Conservation (phyloP, 2,888 invertebrate genomes). For the Melangyna quadrimaculata region DNA sequence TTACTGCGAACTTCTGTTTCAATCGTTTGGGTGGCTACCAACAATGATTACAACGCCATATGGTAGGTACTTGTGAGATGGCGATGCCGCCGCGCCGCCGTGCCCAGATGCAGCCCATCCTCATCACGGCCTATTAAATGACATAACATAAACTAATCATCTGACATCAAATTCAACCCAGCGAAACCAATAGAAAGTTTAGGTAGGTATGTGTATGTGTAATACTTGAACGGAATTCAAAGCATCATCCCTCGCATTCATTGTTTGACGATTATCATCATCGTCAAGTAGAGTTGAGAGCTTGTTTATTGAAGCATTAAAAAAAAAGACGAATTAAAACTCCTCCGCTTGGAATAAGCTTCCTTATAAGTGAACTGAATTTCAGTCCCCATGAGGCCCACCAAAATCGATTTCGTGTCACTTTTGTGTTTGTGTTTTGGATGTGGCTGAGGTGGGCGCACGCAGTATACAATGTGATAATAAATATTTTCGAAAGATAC, state of each 20-base stretch:
- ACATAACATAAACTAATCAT: constrained; percentile 64
- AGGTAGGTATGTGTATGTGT: too few species aligned
- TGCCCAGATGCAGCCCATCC: constrained; percentile 61
- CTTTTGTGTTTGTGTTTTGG: background rate
- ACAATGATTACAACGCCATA: constrained; percentile 49
- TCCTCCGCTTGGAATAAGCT: constrained; percentile 59
- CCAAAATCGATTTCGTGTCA: constrained; percentile 56
- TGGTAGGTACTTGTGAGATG: constrained; percentile 16
- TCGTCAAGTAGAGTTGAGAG: constrained; percentile 22
- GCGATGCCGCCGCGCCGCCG: constrained; percentile 1
- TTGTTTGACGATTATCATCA: constrained; percentile 21
- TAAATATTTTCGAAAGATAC: constrained; percentile 55
- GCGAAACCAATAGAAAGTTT: constrained; percentile 62
- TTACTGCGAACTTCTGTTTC: background rate
- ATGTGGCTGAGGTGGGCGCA: constrained; percentile 8
- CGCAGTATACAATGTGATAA: constrained; percentile 60
- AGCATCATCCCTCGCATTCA: constrained; percentile 34
- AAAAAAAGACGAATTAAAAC: constrained; percentile 27
- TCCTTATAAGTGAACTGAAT: constrained; percentile 64
- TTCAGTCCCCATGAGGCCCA: constrained; percentile 49
- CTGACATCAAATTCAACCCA: constrained; percentile 60
- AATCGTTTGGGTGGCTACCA: constrained; percentile 8
- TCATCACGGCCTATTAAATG: constrained; percentile 69
- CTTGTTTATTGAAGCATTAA: constrained; percentile 64
- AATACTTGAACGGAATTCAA: constrained; percentile 38